phyloP scores from a whole-genome alignment of 2,113 vertebrate species.

The Ariopsis seemanni region DNA sequence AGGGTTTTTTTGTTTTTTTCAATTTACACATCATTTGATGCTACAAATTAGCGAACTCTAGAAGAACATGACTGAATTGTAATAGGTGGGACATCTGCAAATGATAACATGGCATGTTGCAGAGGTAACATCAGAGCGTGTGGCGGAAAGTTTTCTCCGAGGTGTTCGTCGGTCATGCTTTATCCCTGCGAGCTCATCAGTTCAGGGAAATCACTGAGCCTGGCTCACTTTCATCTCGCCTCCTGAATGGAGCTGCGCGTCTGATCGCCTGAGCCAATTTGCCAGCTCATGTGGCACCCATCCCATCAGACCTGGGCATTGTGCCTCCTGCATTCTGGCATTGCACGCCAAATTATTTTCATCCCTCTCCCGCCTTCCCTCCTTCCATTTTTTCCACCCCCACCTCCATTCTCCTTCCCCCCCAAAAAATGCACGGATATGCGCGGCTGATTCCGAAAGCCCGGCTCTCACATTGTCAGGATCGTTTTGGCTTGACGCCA shows the following conservation, averaged over 20 bases:
- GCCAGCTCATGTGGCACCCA: slow-evolving; percentile 78
- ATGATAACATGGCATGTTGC: not conserved
- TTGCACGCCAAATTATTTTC: slow-evolving; percentile 77
- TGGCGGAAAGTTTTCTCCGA: slow-evolving; percentile 15
- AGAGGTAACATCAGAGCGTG: slow-evolving; percentile 1
- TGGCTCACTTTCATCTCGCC: slow-evolving; percentile 65
- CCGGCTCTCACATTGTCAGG: slow-evolving; percentile 74
- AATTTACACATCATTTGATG: not conserved
- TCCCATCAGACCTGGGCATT: slow-evolving; percentile 79
- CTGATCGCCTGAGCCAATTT: slow-evolving; percentile 80
- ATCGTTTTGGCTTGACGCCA: slow-evolving; percentile 76
- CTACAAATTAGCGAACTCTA: not conserved
- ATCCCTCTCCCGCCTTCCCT: slow-evolving; percentile 58
- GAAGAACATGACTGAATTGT: not conserved
- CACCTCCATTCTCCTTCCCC: not conserved
- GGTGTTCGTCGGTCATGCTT: slow-evolving; percentile 2
- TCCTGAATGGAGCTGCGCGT: slow-evolving; percentile 75
- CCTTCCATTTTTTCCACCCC: not conserved
- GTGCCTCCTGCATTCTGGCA: slow-evolving; percentile 76
- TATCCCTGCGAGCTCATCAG: slow-evolving; percentile 63
- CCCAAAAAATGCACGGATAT: slow-evolving; percentile 62
- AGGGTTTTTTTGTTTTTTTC: not conserved
- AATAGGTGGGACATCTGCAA: not conserved
- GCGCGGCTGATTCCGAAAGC: slow-evolving; percentile 77
- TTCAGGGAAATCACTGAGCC: slow-evolving; percentile 73